Conservation (phyloP, 2,797 vertebrate species). For the Eulemur mongoz region DNA sequence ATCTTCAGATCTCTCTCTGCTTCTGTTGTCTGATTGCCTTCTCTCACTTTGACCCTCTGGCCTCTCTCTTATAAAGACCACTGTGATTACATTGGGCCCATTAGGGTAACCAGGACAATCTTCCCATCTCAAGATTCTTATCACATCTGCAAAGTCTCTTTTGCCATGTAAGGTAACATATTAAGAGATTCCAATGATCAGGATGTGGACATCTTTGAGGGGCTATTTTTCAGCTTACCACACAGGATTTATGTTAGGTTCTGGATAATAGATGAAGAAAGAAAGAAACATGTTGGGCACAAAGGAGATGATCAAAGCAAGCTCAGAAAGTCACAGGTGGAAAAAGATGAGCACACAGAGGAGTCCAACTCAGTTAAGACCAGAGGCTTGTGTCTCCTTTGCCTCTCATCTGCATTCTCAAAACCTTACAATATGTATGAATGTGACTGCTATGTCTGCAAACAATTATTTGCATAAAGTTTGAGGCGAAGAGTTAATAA, state of each 20-base stretch:
- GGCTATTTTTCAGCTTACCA: not conserved
- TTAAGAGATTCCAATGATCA: not conserved
- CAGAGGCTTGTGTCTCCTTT: not conserved
- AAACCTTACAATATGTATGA: not conserved
- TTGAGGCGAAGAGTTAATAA: not conserved
- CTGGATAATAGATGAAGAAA: not conserved
- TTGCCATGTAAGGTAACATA: not conserved
- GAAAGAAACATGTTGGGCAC: not conserved
- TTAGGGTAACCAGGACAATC: not conserved
- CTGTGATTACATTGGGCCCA: not conserved
- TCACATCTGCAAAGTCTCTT: not conserved
- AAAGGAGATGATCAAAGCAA: not conserved
- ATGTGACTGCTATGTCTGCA: not conserved
- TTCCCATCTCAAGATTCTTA: not conserved
- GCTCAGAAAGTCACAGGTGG: not conserved
- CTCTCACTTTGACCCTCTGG: not conserved
- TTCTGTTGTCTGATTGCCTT: not conserved
- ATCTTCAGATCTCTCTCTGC: not conserved
- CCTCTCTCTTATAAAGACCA: not conserved
- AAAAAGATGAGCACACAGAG: not conserved
- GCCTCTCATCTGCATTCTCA: not conserved
- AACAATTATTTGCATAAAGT: conserved; percentile 1
- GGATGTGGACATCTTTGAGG: not conserved
- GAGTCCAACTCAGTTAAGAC: not conserved
- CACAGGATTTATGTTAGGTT: not conserved